Conservation (phyloP, 2,888 invertebrate genomes). For the Melieria omissa region DNA sequence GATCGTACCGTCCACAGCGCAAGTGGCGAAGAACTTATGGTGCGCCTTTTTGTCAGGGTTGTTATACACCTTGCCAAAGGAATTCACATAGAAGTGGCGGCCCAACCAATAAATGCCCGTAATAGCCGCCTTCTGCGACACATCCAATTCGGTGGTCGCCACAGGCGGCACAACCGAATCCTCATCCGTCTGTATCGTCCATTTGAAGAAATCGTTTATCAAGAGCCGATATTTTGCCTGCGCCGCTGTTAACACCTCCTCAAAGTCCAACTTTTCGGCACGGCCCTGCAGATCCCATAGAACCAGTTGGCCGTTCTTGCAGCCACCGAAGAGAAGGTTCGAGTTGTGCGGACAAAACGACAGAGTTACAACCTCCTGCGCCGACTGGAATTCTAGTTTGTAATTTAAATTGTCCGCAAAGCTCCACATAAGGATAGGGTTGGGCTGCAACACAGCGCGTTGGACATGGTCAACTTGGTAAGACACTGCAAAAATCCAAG, state of each 20-base stretch:
- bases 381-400: constrained; percentile 76
- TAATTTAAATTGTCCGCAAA: constrained; percentile 77
- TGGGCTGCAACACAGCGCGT: constrained; percentile 72
- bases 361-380: constrained; percentile 74
- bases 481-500: constrained; percentile 38
- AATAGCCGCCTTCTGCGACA: constrained; percentile 74
- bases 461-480: constrained; percentile 68
- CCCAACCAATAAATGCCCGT: constrained; percentile 77
- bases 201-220: constrained; percentile 73
- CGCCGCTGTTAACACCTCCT: constrained; percentile 72
- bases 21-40: constrained; percentile 74
- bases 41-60: constrained; percentile 63
- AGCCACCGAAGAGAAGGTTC: constrained; percentile 78
- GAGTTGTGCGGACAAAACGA: constrained; percentile 78
- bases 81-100: constrained; percentile 71
- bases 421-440: constrained; percentile 80
- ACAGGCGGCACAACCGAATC: constrained; percentile 71
- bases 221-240: constrained; percentile 73
- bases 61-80: constrained; percentile 70
- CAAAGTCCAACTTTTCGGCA: constrained; percentile 72
- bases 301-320: constrained; percentile 77
- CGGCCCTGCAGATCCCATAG: constrained; percentile 78
- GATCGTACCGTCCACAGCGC: constrained; percentile 75
- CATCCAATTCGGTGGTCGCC: constrained; percentile 72
- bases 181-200: constrained; percentile 76